Base-by-base conservation (phyloP, 2,888 invertebrate genomes). In the Dasypolia templi region DNA sequence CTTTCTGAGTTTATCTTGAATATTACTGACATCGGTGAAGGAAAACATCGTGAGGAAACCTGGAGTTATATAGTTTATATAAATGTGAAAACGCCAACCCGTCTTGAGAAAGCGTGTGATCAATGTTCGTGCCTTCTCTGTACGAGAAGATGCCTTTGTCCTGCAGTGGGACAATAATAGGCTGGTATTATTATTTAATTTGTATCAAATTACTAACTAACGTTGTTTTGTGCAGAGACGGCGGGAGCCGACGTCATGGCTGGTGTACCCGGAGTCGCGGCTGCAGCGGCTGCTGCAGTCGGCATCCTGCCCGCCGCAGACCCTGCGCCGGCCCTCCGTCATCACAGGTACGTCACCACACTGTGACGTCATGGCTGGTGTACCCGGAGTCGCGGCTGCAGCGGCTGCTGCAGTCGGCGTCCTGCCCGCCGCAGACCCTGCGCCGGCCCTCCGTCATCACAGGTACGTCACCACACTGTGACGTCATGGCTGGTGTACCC, bases 401-500 rank as follows among this genome's bases (percentile, higher is more conserved):
- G 5, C 35, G 35, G 35, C 35, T 35, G 35, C 35, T 35, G 5
- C 3, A 35, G 35, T 35, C 35, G 35, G 35, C 35, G 35, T 35
- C 35, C 35, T 35, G 35, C 42, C 78, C 80, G 29, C 84, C 84
- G 49, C 84, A 75, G 51, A 32, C 72, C 42, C 79, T 55, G 46
- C 85, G 22, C 66, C 44, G 91, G 6, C 89, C 88, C 72, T 85
- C 89, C 56, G 91, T 91, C 86, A 92, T 90, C 88, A 89, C 90
- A 72, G 81, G 90, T 35, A 35, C 35, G 35, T 35, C 35, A 35
- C 5, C 35, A 35, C 35, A 35, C 35, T 35, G 5, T 35, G 77
- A 86, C 91, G 69, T 85, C 91, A 66, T 91, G 92, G 91, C 89
- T 93, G 91, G 90, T 90, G 88, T 94, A 94, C 91, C 94, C 94